Conservation (phyloP, 1,140 invertebrate genomes). For the Cepaea nemoralis region DNA sequence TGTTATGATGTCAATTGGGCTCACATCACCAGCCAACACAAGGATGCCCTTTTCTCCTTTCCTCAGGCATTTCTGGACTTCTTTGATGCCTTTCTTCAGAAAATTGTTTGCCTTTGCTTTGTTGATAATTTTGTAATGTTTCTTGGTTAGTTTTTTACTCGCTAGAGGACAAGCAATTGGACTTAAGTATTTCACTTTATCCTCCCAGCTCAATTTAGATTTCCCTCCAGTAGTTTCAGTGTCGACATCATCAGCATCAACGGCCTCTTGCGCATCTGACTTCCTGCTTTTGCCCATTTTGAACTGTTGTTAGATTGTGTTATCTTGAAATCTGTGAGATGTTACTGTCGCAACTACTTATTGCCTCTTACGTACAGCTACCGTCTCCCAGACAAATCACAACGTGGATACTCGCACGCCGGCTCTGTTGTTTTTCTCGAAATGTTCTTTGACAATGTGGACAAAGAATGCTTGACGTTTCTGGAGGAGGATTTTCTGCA, state of each 20-base stretch:
- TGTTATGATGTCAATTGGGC: constrained; percentile 94
- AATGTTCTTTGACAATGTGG: too few species aligned
- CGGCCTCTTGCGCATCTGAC: constrained; percentile 9
- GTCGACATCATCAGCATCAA: constrained; percentile 45
- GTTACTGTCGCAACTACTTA: too few species aligned
- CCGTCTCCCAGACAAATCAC: too few species aligned
- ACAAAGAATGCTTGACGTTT: too few species aligned
- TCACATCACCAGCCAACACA: constrained; percentile 94
- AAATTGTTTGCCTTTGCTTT: constrained; percentile 88
- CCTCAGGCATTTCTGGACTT: constrained; percentile 76
- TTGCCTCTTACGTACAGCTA: too few species aligned
- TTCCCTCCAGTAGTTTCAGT: constrained; percentile 36
- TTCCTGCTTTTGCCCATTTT: constrained; percentile 27
- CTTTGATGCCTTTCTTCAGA: constrained; percentile 81
- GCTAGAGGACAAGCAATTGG: constrained; percentile 92
- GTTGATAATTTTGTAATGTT: constrained; percentile 91
- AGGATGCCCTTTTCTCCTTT: constrained; percentile 91
- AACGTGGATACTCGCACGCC: too few species aligned
- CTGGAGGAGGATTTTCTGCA: too few species aligned
- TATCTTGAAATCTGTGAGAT: too few species aligned
- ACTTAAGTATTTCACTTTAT: constrained; percentile 76
- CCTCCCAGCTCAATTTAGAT: constrained; percentile 56
- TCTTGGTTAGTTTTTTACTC: constrained; percentile 91
- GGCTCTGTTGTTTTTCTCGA: too few species aligned
- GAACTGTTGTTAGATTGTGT: too few species aligned